Evolutionary conservation across 53 echinoderm and acorn worm species (phyloP).

Genomic region (Henricia sp.): DNA sequence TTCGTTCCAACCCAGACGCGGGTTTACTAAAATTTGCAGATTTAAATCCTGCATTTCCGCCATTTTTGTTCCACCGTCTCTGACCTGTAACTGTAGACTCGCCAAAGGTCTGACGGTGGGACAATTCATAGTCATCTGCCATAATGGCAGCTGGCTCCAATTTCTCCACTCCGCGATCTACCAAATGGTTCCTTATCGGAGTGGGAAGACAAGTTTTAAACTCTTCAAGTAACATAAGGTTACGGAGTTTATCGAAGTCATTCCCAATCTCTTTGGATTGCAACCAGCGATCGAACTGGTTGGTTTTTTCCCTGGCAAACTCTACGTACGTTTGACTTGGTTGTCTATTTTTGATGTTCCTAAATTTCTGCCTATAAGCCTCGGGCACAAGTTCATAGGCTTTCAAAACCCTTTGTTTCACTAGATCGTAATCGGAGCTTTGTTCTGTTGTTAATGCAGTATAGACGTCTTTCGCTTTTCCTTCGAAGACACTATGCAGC

Average conservation of each 20-base stretch:
- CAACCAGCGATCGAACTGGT: slow-evolving; percentile 65
- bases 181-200: slow-evolving; percentile 57
- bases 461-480: slow-evolving; percentile 71
- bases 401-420: slow-evolving; percentile 57
- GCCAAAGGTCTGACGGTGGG: slow-evolving; percentile 42
- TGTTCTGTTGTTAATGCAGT: slow-evolving; percentile 56
- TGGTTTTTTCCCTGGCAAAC: slow-evolving; percentile 54
- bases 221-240: slow-evolving; percentile 64
- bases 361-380: slow-evolving; percentile 72
- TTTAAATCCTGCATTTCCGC: slow-evolving; percentile 5
- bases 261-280: slow-evolving; percentile 36
- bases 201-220: slow-evolving; percentile 53
- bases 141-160: slow-evolving; percentile 57
- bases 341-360: slow-evolving; percentile 33
- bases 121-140: slow-evolving; percentile 66
- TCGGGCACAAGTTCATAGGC: slow-evolving; percentile 78
- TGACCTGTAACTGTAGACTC: not conserved
- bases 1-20: slow-evolving; percentile 8
- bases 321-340: slow-evolving; percentile 69
- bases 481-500: slow-evolving; percentile 61
- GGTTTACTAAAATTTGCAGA: not conserved
- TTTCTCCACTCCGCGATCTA: slow-evolving; percentile 29
- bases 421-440: slow-evolving; percentile 62
- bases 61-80: slow-evolving; percentile 8
- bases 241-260: slow-evolving; percentile 51